Evolutionary conservation across 2,888 invertebrate species (phyloP).

Genomic region (Tridacna gigas): DNA sequence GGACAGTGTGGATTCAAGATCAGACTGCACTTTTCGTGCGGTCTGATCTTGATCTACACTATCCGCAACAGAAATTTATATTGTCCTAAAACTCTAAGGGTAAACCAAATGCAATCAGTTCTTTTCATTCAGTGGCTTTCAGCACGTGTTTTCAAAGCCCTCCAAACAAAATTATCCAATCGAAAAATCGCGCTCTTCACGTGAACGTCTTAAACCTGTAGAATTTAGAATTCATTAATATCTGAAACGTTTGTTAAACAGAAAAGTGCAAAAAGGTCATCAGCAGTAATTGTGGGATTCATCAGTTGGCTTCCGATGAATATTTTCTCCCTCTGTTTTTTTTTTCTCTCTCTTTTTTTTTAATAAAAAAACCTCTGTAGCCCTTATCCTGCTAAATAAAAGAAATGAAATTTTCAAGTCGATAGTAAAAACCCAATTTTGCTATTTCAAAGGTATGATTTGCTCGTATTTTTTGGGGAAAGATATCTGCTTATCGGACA

Average conservation of each 20-base stretch:
- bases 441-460: no score
- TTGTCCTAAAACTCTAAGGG: background rate
- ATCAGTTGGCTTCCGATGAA: constrained; percentile 16
- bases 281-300: background rate
- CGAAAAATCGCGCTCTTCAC: constrained; percentile 22
- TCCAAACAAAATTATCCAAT: constrained; percentile 23
- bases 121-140: constrained; percentile 8
- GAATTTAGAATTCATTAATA: constrained; percentile 32
- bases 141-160: constrained; percentile 8
- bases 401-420: no score
- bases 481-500: no score
- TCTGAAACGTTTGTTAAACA: constrained; percentile 24
- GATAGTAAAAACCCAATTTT: no score
- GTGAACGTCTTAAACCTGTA: constrained; percentile 25
- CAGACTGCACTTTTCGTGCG: no score
- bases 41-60: no score
- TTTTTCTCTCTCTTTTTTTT: no score
- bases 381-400: no score
- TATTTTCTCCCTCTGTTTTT: background rate
- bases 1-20: no score
- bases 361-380: no score
- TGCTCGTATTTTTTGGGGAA: no score
- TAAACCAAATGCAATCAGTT: constrained; percentile 13
- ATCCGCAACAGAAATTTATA: no score
- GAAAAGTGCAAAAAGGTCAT: background rate